Conservation (phyloP, 1,140 invertebrate species). For the Lepidurus couesii region DNA sequence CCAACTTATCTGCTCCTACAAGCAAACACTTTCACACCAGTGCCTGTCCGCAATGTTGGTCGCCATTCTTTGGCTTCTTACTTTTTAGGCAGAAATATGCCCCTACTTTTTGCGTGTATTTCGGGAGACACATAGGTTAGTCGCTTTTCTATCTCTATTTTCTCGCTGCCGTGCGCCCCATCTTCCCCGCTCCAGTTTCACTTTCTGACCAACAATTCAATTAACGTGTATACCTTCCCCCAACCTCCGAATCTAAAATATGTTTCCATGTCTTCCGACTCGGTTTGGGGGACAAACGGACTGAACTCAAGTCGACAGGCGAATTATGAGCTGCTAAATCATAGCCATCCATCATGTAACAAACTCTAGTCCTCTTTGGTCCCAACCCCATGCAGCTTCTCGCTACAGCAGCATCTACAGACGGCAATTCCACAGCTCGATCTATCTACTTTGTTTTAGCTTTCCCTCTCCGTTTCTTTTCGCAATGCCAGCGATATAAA, state of each 20-base stretch:
- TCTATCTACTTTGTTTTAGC: constrained; percentile 1
- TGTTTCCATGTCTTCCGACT: constrained; percentile 14
- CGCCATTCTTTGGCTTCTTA: neutral
- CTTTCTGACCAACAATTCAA: neutral
- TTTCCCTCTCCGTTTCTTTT: neutral
- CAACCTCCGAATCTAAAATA: neutral
- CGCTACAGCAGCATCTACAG: neutral
- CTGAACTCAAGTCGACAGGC: constrained; percentile 20
- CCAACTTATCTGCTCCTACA: neutral
- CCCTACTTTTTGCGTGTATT: neutral
- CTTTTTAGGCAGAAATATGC: neutral
- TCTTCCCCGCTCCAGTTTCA: neutral
- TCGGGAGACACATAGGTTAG: neutral
- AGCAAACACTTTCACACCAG: constrained; percentile 11
- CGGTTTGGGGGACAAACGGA: neutral
- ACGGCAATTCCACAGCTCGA: neutral
- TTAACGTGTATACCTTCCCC: neutral
- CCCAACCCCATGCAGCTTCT: neutral
- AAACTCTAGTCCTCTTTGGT: neutral
- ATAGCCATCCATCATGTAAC: constrained; percentile 4
- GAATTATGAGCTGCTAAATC: constrained; percentile 18
- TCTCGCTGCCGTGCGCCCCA: neutral
- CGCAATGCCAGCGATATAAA: neutral
- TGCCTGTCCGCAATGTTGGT: constrained; percentile 20
- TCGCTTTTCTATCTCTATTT: neutral